These are phyloP conservation scores for Zeugodacus cucurbitae DNA, from an alignment of 1,140 invertebrate species.

Conservation along the genomic window DNA sequence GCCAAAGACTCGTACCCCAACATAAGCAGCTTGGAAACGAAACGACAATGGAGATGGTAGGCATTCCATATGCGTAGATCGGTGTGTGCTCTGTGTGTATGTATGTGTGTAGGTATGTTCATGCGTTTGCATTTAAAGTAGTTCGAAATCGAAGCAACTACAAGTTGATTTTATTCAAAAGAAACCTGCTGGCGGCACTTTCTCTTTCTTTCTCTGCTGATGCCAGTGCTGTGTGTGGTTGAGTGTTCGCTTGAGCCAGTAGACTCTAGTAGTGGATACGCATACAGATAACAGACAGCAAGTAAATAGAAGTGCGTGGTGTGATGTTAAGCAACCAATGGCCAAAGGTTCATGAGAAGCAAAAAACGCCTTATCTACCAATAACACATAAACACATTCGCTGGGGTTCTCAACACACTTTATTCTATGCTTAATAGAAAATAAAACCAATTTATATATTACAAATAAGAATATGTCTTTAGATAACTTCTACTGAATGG, in stretches of 20 bases:
- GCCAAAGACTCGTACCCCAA: background rate
- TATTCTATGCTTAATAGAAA: too few species aligned
- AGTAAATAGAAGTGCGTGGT: background rate
- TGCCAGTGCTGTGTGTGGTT: background rate
- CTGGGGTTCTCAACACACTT: too few species aligned
- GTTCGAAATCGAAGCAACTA: conserved; percentile 61
- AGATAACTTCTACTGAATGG: too few species aligned
- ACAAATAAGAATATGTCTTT: too few species aligned
- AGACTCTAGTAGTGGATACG: too few species aligned
- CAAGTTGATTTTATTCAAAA: conserved; percentile 51
- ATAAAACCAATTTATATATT: too few species aligned
- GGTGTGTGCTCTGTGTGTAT: conserved; percentile 10
- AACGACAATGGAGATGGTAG: background rate
- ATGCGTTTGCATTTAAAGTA: conserved; percentile 53
- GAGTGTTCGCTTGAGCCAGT: background rate
- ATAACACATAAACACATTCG: too few species aligned
- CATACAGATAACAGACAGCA: background rate
- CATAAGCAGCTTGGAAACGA: background rate
- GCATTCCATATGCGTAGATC: background rate
- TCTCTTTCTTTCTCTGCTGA: conserved; percentile 57
- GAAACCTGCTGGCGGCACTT: conserved; percentile 61
- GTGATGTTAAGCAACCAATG: too few species aligned
- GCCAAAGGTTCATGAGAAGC: too few species aligned
- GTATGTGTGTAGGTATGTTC: background rate
- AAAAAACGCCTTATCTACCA: too few species aligned